Evolutionary conservation across 2,888 invertebrate genomes (phyloP), one percentile per base, ranked within the genome.

Genomic region (Trichopoda pennipes): DNA sequence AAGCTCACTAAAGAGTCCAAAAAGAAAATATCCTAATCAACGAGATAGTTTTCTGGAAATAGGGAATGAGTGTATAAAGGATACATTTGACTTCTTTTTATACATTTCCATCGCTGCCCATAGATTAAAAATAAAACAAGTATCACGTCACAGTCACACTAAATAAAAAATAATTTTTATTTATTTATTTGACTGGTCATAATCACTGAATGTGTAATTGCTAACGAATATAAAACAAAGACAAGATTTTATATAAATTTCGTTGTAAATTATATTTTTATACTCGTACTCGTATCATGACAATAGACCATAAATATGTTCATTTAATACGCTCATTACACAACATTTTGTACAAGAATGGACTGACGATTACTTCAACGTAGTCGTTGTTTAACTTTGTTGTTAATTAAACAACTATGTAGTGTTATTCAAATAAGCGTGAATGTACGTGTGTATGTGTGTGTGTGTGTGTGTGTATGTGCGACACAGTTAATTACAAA

Each of bases 161-260:
- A 68, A 68, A 76, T 53, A 21, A 63, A 64, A 28, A 17, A 49
- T 49, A 60, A 58, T 58, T 70, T 21, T 56, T 68, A 60, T 9
- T 10, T 2, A 61, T 68, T 68, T 58, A 55, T 63, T 19, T 69
- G 63, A 77, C 73, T 81, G 77, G 53, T 69, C 69, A 78, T 69
- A 58, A 64, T 64, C 63, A 74, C 74, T 64, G 63, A 73, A 74
- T 64, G 58, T 63, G 44, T 44, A 73, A 73, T 63, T 73, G 73
- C 64, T 63, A 53, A 35, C 49, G 28, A 51, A 53, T 35, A 8
- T 23, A 63, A 69, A 66, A 66, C 10, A 38, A n/a, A 58, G 28
- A 51, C 3, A 47, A 55, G 17, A 63, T 55, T 55, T 47, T 42
- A 55, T 55, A 28, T 55, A 28, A 55, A 0, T 21, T 42, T 17